A percentile compares a stretch with the other conserved stretches of the same genome.
Evolutionary conservation across 2,888 invertebrate genomes (phyloP).

Genomic region (Electrophaes corylata): DNA sequence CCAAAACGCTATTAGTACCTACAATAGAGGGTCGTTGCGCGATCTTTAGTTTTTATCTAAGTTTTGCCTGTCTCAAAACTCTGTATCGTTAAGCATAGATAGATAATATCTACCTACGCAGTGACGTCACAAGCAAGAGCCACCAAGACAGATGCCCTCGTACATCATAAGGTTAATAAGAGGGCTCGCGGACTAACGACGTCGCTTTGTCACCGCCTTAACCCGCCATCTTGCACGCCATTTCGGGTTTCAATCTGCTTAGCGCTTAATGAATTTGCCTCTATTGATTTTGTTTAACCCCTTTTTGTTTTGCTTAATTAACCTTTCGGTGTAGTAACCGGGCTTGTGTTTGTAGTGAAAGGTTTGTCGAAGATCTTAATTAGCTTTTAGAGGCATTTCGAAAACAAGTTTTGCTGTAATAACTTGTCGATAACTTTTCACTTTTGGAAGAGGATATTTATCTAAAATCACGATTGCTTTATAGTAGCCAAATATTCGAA

Average conservation of each 20-base stretch:
- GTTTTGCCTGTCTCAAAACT: neutral
- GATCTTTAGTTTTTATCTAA: neutral
- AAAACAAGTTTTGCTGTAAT: constrained; percentile 3
- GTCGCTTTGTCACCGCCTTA: constrained; percentile 83
- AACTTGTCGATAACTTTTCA: neutral
- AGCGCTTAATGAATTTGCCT: constrained; percentile 83
- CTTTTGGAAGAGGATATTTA: neutral
- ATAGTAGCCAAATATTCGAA: too few species aligned
- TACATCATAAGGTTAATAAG: constrained; percentile 86
- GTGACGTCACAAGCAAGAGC: constrained; percentile 58
- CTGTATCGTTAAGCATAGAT: constrained; percentile 11
- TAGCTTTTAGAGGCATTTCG: constrained; percentile 12
- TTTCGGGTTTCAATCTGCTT: constrained; percentile 83
- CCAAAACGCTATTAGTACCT: too few species aligned
- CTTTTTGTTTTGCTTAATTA: constrained; percentile 84
- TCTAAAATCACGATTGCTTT: too few species aligned
- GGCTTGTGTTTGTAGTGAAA: constrained; percentile 46
- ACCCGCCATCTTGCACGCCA: constrained; percentile 80
- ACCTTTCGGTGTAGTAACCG: constrained; percentile 73
- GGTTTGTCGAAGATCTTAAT: constrained; percentile 27
- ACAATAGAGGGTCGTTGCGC: neutral
- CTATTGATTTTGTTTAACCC: constrained; percentile 84
- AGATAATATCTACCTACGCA: neutral
- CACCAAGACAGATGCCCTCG: constrained; percentile 76
- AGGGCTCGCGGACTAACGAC: constrained; percentile 83